These are phyloP conservation scores for Egretta garzetta DNA, from an alignment of 2,113 vertebrate genomes.

Conservation along the genomic window DNA sequence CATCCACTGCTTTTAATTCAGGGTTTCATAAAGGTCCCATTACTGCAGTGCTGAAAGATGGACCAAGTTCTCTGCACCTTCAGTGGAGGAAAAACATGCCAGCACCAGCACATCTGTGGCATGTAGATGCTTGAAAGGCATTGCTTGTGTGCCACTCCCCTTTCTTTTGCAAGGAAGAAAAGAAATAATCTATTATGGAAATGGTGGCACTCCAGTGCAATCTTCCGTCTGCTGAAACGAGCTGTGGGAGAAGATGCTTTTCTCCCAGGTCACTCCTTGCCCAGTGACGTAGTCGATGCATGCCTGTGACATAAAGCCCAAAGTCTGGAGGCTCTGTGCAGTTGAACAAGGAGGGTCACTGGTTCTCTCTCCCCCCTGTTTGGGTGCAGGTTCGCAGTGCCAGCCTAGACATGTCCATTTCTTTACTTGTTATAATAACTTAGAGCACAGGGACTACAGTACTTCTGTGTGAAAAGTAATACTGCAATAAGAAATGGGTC, in stretches of 20 bases:
- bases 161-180: background rate
- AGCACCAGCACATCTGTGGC: background rate
- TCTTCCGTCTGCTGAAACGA: background rate
- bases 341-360: background rate
- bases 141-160: fast-evolving
- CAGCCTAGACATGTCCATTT: background rate
- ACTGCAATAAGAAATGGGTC: background rate
- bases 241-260: background rate
- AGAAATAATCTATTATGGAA: background rate
- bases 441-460: background rate
- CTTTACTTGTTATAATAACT: background rate
- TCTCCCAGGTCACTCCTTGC: fast-evolving
- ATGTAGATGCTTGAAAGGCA: background rate
- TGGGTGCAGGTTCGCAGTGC: background rate
- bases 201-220: background rate
- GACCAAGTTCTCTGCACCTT: background rate
- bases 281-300: fast-evolving
- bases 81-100: background rate
- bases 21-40: background rate
- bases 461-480: background rate
- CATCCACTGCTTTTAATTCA: background rate
- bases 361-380: background rate
- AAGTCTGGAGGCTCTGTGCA: background rate
- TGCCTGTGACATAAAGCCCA: background rate
- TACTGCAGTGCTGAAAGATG: background rate